Evolutionary conservation across 2,113 vertebrate genomes (phyloP).

Genomic region (Aegithalos caudatus): DNA sequence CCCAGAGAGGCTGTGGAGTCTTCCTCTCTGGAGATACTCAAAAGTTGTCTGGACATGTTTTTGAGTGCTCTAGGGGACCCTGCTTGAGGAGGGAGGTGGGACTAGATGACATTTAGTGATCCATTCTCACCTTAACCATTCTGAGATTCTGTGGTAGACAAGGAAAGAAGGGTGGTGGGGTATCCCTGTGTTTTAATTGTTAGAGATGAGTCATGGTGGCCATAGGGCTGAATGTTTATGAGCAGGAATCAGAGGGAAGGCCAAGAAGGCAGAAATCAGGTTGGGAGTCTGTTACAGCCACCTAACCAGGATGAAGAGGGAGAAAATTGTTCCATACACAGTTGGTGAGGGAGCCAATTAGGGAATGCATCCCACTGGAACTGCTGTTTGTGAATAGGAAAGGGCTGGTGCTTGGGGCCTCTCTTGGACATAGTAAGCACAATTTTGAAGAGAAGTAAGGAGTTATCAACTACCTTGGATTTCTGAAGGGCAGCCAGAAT

Average conservation of each 20-base stretch:
- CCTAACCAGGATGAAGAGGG: too few species aligned
- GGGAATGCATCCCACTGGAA: neutral
- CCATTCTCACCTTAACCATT: neutral
- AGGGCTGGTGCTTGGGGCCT: neutral
- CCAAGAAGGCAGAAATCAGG: neutral
- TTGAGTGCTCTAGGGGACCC: too few species aligned
- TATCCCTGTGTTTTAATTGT: neutral
- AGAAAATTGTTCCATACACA: neutral
- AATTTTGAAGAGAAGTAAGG: neutral
- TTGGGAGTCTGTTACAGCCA: neutral
- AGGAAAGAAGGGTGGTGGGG: neutral
- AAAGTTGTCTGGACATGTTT: neutral
- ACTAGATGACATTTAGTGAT: fast-evolving
- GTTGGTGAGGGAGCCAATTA: neutral
- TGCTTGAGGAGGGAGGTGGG: neutral
- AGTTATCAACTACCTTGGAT: neutral
- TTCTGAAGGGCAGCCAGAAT: neutral
- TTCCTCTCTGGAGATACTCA: neutral
- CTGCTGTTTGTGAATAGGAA: neutral
- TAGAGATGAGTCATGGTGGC: neutral
- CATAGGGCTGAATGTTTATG: neutral
- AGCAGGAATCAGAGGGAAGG: neutral
- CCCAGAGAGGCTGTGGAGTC: neutral
- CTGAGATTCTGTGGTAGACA: neutral
- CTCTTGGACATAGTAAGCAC: neutral